Evolutionary conservation across 2,113 vertebrate genomes (phyloP).

Genomic region (Acinonyx jubatus): DNA sequence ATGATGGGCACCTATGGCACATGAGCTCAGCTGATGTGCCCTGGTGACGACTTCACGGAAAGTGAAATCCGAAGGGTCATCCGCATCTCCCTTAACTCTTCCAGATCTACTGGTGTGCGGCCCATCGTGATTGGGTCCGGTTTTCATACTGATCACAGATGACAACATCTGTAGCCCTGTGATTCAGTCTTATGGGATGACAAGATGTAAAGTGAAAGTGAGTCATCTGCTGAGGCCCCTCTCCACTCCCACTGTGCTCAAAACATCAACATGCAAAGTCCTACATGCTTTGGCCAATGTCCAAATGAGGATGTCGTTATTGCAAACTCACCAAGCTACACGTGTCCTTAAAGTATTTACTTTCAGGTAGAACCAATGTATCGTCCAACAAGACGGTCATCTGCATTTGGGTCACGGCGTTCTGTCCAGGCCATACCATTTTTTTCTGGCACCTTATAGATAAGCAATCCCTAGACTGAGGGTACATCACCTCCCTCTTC

Average conservation of each 20-base stretch:
- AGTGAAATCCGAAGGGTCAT: neutral
- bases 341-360: neutral
- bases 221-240: neutral
- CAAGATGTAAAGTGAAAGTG: neutral
- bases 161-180: neutral
- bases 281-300: neutral
- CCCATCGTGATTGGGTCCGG: no score
- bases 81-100: no score
- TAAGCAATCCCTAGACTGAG: rapidly evolving
- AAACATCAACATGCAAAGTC: neutral
- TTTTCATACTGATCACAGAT: neutral
- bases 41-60: neutral
- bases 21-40: neutral
- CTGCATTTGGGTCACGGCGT: neutral
- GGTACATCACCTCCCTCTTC: rapidly evolving
- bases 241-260: rapidly evolving
- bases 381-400: neutral
- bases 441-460: neutral
- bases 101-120: neutral
- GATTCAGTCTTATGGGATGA: neutral
- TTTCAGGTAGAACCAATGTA: neutral
- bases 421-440: neutral
- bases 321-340: neutral
- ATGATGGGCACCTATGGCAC: neutral
- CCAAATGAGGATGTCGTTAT: neutral